phyloP scores from a whole-genome alignment of 2,888 invertebrate genomes.

The Papilio gigon region DNA sequence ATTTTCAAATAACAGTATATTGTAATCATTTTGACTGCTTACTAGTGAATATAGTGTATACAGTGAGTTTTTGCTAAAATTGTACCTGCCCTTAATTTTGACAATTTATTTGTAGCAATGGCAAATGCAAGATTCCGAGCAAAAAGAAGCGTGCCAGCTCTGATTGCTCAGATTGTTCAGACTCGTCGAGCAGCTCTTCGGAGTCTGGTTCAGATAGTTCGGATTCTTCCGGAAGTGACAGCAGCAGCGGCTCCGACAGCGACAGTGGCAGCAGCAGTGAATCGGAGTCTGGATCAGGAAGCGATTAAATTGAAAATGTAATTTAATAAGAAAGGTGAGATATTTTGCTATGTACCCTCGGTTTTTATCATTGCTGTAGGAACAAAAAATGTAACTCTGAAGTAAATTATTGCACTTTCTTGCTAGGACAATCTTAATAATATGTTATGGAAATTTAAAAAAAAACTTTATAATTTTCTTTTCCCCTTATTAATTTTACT shows the following conservation, averaged over 20 bases:
- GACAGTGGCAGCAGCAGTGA: conserved; percentile 60
- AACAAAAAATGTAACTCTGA: too few relatives aligned
- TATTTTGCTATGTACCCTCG: neutral
- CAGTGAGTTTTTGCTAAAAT: neutral
- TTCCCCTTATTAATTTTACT: too few relatives aligned
- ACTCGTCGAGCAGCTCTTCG: conserved; percentile 65
- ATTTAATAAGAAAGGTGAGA: conserved; percentile 9
- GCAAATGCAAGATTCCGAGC: conserved; percentile 67
- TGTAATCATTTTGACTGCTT: neutral
- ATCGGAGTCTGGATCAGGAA: conserved; percentile 59
- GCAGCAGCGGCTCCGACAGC: conserved; percentile 63
- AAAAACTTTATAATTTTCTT: too few relatives aligned
- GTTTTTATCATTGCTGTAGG: neutral
- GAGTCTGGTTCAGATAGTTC: conserved; percentile 64
- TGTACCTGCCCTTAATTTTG: neutral
- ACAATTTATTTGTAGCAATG: conserved; percentile 55
- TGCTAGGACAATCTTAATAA: too few relatives aligned
- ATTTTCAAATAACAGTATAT: neutral
- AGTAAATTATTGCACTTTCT: too few relatives aligned
- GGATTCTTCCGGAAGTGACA: conserved; percentile 61
- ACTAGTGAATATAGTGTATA: neutral
- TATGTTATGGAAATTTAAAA: too few relatives aligned
- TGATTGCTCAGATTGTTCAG: conserved; percentile 63
- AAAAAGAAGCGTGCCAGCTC: conserved; percentile 67
- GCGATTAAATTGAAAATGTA: conserved; percentile 49